phyloP scores from a whole-genome alignment of 2,888 invertebrate genomes.

The Melanostoma scalare region DNA sequence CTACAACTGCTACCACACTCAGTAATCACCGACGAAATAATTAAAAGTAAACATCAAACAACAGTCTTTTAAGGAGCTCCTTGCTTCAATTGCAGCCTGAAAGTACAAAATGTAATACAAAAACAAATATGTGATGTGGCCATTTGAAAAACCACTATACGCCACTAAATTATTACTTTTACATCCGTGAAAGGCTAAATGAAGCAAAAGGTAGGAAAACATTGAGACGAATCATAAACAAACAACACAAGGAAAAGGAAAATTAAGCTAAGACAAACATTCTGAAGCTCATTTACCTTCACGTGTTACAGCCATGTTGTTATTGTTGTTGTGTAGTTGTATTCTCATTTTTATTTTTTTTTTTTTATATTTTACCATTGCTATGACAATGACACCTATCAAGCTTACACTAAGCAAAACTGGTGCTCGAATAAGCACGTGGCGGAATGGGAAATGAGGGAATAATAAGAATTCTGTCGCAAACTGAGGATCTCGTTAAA shows the following conservation, averaged over 20 bases:
- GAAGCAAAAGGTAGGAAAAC: slow-evolving; percentile 31
- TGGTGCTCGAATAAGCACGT: slow-evolving; percentile 26
- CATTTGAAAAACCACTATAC: slow-evolving; percentile 49
- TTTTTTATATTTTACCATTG: slow-evolving; percentile 14
- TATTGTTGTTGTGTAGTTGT: not conserved
- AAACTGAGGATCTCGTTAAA: slow-evolving; percentile 64
- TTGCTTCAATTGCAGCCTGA: slow-evolving; percentile 52
- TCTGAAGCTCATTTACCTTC: slow-evolving; percentile 21
- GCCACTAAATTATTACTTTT: not conserved
- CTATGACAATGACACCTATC: slow-evolving; percentile 50
- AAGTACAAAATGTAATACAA: slow-evolving; percentile 40
- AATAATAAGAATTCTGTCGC: slow-evolving; percentile 48
- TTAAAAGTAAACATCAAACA: slow-evolving; percentile 68
- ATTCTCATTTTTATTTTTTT: not conserved
- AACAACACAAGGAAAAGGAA: slow-evolving; percentile 64
- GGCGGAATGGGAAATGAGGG: slow-evolving; percentile 2
- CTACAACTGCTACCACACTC: not conserved
- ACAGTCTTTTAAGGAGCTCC: slow-evolving; percentile 28
- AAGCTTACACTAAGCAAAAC: slow-evolving; percentile 40
- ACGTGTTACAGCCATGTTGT: not conserved
- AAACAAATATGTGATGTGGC: slow-evolving; percentile 37
- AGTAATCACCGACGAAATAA: slow-evolving; percentile 63
- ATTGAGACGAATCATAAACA: slow-evolving; percentile 57
- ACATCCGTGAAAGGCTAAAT: slow-evolving; percentile 42
- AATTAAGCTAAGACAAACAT: slow-evolving; percentile 68